Percentiles rank a stretch among this genome's conserved stretches.
phyloP scores from a whole-genome alignment of 2,113 vertebrate genomes.

The Lichenostomus cassidix region DNA sequence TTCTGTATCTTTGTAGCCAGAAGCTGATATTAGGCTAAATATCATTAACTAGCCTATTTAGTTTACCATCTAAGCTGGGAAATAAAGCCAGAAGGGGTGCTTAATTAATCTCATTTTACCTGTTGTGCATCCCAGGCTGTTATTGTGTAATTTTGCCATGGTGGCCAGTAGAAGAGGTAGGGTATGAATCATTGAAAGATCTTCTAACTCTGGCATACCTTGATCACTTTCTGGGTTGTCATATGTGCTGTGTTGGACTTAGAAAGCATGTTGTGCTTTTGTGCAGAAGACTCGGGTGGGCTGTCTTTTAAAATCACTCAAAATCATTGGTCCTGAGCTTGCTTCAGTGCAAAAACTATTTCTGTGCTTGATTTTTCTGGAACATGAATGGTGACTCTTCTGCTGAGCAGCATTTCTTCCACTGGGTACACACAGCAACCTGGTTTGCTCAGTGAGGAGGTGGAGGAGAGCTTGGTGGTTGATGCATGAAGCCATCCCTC shows the following conservation, averaged over 20 bases:
- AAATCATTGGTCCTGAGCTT: not conserved
- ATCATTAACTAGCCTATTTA: not conserved
- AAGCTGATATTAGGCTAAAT: not conserved
- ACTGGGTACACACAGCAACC: not conserved
- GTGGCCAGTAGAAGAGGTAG: not conserved
- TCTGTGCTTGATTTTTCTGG: not conserved
- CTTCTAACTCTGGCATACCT: not conserved
- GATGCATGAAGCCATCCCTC: not conserved
- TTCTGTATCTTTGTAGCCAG: not conserved
- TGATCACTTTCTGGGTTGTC: not conserved
- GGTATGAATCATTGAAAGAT: not conserved
- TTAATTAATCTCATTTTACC: not conserved
- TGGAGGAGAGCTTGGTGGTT: not conserved
- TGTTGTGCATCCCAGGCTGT: not conserved
- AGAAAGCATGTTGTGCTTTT: not conserved
- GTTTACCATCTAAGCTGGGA: not conserved
- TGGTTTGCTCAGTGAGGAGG: rapidly evolving
- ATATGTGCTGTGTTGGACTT: not conserved
- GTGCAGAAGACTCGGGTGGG: not conserved
- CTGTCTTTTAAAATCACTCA: not conserved
- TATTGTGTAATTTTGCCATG: not conserved
- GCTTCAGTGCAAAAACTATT: not conserved
- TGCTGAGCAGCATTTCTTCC: not conserved
- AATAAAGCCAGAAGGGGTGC: not conserved
- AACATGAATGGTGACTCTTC: not conserved